Evolutionary conservation across 2,797 vertebrate species (phyloP).

Genomic region (Arrhamphus sclerolepis): DNA sequence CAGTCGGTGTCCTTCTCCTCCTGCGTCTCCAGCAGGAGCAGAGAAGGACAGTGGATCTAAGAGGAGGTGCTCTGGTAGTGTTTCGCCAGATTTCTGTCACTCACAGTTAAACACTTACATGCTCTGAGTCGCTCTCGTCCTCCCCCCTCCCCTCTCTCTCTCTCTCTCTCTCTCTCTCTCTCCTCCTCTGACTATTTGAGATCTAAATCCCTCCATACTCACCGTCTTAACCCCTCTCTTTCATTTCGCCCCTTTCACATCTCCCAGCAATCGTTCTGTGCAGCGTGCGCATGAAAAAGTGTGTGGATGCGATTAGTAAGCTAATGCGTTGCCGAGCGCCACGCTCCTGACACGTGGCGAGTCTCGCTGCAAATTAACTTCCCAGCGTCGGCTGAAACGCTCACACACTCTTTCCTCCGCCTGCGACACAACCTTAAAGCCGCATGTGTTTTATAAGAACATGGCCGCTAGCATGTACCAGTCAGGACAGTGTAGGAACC

Average conservation of each 20-base stretch:
- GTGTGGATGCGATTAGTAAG: conserved; percentile 69
- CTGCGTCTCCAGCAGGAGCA: conserved; percentile 30
- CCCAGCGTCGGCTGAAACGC: conserved; percentile 18
- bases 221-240: conserved; percentile 82
- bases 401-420: conserved; percentile 6
- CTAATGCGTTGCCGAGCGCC: conserved; percentile 65
- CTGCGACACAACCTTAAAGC: conserved; percentile 8
- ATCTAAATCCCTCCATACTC: conserved; percentile 83
- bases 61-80: conserved; percentile 26
- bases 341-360: conserved; percentile 75
- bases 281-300: conserved; percentile 29
- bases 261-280: conserved; percentile 73
- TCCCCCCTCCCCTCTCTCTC: conserved; percentile 15
- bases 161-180: conserved; percentile 7
- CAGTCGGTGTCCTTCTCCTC: conserved; percentile 27
- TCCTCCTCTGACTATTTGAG: conserved; percentile 68
- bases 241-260: conserved; percentile 75
- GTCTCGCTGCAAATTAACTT: conserved; percentile 75
- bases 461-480: not conserved
- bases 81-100: conserved; percentile 61
- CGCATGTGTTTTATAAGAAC: not conserved
- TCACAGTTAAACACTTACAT: conserved; percentile 70
- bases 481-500: not conserved
- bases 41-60: conserved; percentile 23
- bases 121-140: conserved; percentile 58